Conservation (phyloP, 2,113 vertebrate genomes). For the Pitta sordida region DNA sequence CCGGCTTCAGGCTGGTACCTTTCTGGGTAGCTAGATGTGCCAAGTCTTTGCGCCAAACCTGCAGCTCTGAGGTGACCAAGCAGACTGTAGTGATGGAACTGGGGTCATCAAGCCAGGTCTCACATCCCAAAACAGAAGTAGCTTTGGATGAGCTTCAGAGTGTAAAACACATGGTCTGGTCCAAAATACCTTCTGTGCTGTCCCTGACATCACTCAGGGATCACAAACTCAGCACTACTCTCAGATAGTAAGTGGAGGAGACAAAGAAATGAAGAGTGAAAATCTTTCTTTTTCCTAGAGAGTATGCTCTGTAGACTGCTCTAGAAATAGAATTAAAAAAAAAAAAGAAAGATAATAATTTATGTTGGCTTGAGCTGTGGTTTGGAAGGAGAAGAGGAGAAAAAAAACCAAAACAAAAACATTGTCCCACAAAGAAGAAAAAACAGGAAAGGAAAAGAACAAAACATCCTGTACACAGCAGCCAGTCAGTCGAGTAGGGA, state of each 20-base stretch:
- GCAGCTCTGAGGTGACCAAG: not conserved
- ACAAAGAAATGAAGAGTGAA: not conserved
- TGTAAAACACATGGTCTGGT: not conserved
- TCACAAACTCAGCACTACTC: not conserved
- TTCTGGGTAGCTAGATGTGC: not conserved
- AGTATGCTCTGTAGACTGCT: not conserved
- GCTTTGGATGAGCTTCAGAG: not conserved
- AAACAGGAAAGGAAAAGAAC: constrained; percentile 68
- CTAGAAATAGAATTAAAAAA: not conserved
- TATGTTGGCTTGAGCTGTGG: not conserved
- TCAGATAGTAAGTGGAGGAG: not conserved
- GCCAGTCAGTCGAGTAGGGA: constrained; percentile 38
- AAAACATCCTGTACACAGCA: constrained; percentile 65
- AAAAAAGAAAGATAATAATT: not conserved
- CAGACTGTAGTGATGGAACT: not conserved
- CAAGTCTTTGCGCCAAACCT: not conserved
- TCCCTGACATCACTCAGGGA: not conserved
- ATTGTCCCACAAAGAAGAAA: constrained; percentile 45
- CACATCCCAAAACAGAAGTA: not conserved
- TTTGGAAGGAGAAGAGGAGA: not conserved
- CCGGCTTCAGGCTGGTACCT: not conserved
- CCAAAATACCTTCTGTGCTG: not conserved
- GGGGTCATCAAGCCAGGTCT: not conserved
- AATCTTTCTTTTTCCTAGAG: not conserved
- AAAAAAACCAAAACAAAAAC: constrained; percentile 51